Evolutionary conservation across 2,113 vertebrate species (phyloP).

Genomic region (Monopterus albus): DNA sequence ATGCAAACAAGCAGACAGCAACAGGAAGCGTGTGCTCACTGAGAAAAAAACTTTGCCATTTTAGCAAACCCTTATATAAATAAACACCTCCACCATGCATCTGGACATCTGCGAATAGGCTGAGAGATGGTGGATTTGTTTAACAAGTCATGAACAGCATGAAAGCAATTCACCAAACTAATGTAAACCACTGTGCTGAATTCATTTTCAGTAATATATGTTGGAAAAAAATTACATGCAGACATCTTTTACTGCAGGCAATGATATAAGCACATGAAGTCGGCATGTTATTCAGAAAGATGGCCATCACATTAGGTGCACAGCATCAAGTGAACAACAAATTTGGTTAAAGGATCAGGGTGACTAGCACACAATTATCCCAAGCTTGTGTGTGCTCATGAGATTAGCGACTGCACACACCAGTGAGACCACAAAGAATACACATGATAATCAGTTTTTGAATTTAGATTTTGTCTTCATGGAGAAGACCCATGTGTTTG

Average conservation of each 20-base stretch:
- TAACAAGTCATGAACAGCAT: constrained; percentile 45
- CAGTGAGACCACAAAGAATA: constrained; percentile 1
- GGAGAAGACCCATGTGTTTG: not conserved
- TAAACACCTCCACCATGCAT: constrained; percentile 34
- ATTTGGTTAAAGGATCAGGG: constrained; percentile 22
- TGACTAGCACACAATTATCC: constrained; percentile 12
- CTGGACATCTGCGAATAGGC: constrained; percentile 21
- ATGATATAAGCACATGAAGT: not conserved
- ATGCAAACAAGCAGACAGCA: constrained; percentile 26
- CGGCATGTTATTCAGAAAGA: no score
- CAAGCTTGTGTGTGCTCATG: constrained; percentile 20
- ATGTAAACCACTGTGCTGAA: constrained; percentile 1
- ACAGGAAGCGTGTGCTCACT: not conserved
- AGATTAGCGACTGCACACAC: constrained; percentile 16
- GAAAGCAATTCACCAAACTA: constrained; percentile 20
- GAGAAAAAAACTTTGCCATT: constrained; percentile 39
- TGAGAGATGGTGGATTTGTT: constrained; percentile 24
- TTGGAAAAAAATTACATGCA: not conserved
- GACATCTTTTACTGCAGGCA: constrained; percentile 3
- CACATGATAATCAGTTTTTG: constrained; percentile 3
- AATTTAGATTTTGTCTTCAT: constrained; percentile 1
- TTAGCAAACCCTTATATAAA: constrained; percentile 58
- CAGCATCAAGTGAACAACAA: constrained; percentile 10
- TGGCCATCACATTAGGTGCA: no score
- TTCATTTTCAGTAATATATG: not conserved